A percentile compares a stretch with the other conserved stretches of the same genome.
Conservation (phyloP, 2,113 vertebrate species). For the Cichladusa arquata region DNA sequence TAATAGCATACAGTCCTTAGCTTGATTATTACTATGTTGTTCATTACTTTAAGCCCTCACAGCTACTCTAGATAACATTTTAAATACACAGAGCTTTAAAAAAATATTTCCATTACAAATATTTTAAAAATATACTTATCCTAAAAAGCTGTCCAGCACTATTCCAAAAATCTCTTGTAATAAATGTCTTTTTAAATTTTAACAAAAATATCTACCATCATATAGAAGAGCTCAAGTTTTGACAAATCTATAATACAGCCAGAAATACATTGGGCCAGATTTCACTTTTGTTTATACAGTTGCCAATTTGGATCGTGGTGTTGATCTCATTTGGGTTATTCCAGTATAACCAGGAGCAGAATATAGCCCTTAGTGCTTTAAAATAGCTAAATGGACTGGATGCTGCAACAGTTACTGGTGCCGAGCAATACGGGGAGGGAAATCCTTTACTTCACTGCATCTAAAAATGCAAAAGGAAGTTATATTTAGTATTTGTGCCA, state of each 20-base stretch:
- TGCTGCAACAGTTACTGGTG: slow-evolving; percentile 1
- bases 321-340: not conserved
- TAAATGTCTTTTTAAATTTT: slow-evolving; percentile 40
- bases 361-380: slow-evolving; percentile 39
- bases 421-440: not conserved
- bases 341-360: slow-evolving; percentile 18
- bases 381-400: slow-evolving; percentile 30
- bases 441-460: slow-evolving; percentile 30
- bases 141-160: slow-evolving; percentile 65
- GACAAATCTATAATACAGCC: not conserved
- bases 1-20: not conserved
- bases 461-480: slow-evolving; percentile 16
- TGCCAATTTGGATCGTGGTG: not conserved
- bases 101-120: slow-evolving; percentile 70
- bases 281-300: slow-evolving; percentile 25
- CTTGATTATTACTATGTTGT: not conserved
- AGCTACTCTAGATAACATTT: slow-evolving; percentile 33
- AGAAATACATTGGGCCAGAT: not conserved
- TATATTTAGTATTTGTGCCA: slow-evolving; percentile 33
- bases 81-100: slow-evolving; percentile 58
- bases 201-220: slow-evolving; percentile 58
- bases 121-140: slow-evolving; percentile 69
- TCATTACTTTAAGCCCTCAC: not conserved
- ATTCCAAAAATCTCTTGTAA: slow-evolving; percentile 63
- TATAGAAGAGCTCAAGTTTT: slow-evolving; percentile 48